Base-by-base conservation (phyloP, 2,113 vertebrate genomes). In the Archilochus colubris region DNA sequence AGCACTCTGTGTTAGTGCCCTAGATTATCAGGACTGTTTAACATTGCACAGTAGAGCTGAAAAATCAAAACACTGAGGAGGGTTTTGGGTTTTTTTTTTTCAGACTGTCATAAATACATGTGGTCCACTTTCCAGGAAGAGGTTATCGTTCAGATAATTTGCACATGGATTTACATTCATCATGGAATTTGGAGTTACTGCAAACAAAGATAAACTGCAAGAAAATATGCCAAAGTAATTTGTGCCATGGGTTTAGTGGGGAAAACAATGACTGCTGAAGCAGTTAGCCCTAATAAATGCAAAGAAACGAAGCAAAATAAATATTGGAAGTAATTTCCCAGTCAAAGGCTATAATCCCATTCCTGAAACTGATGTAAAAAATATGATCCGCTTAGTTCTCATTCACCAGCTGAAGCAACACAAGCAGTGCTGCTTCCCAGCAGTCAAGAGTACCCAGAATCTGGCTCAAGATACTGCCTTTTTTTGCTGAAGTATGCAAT, bases 121-220 rank as follows among this genome's bases (percentile, higher is more conserved):
- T 38, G 9, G 44, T 55, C 40, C 53, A 13, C 25, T 94, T 96
- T 95, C 86, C 92, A 88, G 91, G 67, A 94, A 96, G 57, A 81
- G 18, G 36, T 74, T 90, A 48, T 78, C 68, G 75, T 81, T 94
- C 83, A 88, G 48, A 21, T 7, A 57, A 16, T 5, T 93, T 72
- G 62, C 54, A 50, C 77, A 62, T 12, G 62, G 18, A 67, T 75
- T 95, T 58, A 12, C 51, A 72, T 74, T 96, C 57, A 75, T 33
- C 33, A 75, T 53, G 76, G 86, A 94, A 92, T 92, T 74, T 84
- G 23, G 28, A 48, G 48, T 70, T 92, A 75, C 62, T 78, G 87
- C 74, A 67, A 94, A 30, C n/a, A 88, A 91, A 62, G 70, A 73
- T 69, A 92, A 86, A 83, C n/a, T 33, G n/a, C 78, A 92, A 89